Percentiles rank a stretch among this genome's conserved stretches.
Evolutionary conservation across 2,888 invertebrate genomes (phyloP).

Genomic region (Sicus ferrugineus): DNA sequence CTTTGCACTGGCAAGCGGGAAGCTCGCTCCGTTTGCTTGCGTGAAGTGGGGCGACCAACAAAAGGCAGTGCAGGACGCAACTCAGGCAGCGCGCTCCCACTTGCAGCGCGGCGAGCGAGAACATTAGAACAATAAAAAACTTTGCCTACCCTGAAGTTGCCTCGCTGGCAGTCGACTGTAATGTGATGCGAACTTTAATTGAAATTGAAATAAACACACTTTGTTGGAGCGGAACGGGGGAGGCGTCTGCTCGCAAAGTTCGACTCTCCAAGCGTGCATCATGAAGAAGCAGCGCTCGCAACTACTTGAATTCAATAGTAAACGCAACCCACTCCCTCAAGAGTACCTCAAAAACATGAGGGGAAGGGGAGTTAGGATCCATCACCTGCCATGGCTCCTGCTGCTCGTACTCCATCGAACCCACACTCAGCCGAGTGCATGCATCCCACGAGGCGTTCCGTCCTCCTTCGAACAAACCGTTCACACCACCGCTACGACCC

Average conservation of each 20-base stretch:
- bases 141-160: constrained; percentile 31
- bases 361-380: not conserved
- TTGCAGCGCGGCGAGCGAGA: constrained; percentile 18
- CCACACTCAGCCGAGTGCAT: constrained; percentile 23
- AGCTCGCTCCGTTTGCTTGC: constrained; percentile 14
- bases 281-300: not conserved
- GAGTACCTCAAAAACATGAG: not conserved
- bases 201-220: constrained; percentile 52
- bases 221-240: constrained; percentile 41
- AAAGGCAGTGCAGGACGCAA: not conserved
- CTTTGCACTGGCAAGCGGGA: constrained; percentile 24
- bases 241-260: too few relatives aligned
- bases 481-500: not conserved
- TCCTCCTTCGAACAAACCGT: not conserved
- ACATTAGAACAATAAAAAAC: constrained; percentile 34
- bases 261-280: constrained; percentile 1
- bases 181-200: constrained; percentile 50
- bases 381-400: constrained; percentile 44
- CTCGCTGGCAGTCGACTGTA: constrained; percentile 38
- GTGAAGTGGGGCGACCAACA: not conserved
- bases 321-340: constrained; percentile 13
- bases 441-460: constrained; percentile 13
- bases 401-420: constrained; percentile 47
- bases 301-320: constrained; percentile 22
- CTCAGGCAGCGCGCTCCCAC: constrained; percentile 2